Evolutionary conservation across 1,140 invertebrate species (phyloP), one percentile per base, ranked within the genome.

Genomic region (Neelides sp.): DNA sequence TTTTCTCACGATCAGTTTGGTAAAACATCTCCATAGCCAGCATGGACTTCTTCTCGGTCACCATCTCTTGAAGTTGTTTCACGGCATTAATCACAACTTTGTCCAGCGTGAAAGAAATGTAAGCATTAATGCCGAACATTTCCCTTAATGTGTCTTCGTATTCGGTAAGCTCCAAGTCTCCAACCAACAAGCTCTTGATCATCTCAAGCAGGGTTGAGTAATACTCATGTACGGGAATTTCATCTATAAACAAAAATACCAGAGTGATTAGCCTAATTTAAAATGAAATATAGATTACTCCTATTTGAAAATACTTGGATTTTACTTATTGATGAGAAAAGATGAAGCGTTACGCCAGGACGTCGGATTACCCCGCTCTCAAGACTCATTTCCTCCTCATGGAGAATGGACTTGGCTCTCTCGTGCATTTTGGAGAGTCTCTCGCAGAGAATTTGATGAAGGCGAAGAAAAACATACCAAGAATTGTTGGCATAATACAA

Each of bases 81-180:
- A 95, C 91, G 50, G 87, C 82, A 65, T 90, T 87, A 40, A 82
- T 82, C 2, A 96, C 87, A 17, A 95, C 75, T 72, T 92, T 92
- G 66, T 95, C 90, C 59, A 94, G 70, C 37, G 90, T 94, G 63
- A 93, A 95, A 8, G 83, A 82, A 42, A 91, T 81, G 64, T 96
- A 98, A 0, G 93, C 94, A 65, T 96, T 84, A 58, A 97, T 97
- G 40, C 92, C 92, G 68, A 96, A 94, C 89, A 98, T 93, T 71
- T 96, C 92, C 32, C 95, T 66, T 30, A 96, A 73, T 1, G 85
- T 88, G 65, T 98, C 93, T 68, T 98, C 94, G 67, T 90, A 98
- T 1, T 80, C 77, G 40, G 78, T 80, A 2, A 80, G 75, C 61
- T 98, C 95, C 73, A 94, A 82, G 65, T 96, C 94, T 23, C 92